Percentiles rank a stretch among this genome's conserved stretches.
These are phyloP conservation scores for Abrostola triplasia DNA, from an alignment of 2,888 invertebrate species.

Conservation along the genomic window DNA sequence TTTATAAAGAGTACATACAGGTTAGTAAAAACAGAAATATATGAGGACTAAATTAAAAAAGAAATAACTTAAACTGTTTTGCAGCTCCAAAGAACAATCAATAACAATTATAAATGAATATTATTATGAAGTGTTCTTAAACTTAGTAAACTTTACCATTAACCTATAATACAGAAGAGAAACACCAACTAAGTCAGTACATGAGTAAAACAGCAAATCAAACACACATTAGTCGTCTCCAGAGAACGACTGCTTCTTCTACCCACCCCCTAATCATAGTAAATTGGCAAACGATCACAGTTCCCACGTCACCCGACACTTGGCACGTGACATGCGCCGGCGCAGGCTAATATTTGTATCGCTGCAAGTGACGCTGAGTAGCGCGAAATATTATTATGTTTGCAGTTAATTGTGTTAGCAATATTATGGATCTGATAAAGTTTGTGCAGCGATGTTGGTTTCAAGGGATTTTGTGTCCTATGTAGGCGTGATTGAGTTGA, in stretches of 20 bases:
- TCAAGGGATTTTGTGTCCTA: too few species aligned
- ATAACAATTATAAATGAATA: too few species aligned
- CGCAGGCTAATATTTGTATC: conserved; percentile 38
- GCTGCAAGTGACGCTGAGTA: conserved; percentile 43
- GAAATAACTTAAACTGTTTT: too few species aligned
- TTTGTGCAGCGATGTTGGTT: background rate
- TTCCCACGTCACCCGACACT: conserved; percentile 57
- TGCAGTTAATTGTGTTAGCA: conserved; percentile 23
- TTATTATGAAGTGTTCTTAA: too few species aligned
- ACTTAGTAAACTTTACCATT: too few species aligned
- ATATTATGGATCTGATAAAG: conserved; percentile 2
- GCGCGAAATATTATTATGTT: conserved; percentile 17
- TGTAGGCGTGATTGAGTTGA: too few species aligned
- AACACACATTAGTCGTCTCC: conserved; percentile 5
- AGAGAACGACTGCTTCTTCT: conserved; percentile 2
- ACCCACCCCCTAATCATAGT: conserved; percentile 22
- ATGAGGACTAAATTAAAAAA: too few species aligned
- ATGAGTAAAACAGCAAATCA: background rate
- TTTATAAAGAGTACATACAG: too few species aligned
- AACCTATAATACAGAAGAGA: too few species aligned
- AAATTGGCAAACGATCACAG: conserved; percentile 47
- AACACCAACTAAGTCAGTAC: too few species aligned
- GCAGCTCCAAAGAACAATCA: too few species aligned
- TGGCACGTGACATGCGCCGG: conserved; percentile 49
- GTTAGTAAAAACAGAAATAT: too few species aligned